These are phyloP conservation scores for Myotis pilosus DNA, from an alignment of 2,797 vertebrate genomes.

Conservation along the genomic window DNA sequence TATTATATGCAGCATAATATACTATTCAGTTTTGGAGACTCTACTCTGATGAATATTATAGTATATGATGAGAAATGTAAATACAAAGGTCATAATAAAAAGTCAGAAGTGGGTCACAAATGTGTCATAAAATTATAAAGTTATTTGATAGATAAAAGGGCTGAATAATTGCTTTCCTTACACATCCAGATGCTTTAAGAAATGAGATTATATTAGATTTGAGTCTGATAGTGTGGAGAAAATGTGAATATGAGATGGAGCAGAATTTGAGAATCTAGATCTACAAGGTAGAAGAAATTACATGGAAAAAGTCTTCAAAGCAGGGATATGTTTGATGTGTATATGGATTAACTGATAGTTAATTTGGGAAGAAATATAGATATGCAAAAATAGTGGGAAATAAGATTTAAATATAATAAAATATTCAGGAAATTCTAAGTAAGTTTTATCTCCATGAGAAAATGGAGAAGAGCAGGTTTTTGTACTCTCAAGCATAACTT, in stretches of 20 bases:
- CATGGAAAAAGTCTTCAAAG: not conserved
- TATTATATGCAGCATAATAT: not conserved
- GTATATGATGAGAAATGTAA: not conserved
- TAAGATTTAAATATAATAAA: not conserved
- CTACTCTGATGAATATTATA: not conserved
- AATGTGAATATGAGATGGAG: not conserved
- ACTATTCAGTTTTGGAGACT: not conserved
- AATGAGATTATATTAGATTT: not conserved
- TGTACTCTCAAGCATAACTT: not conserved
- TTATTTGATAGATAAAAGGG: not conserved
- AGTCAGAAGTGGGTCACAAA: not conserved
- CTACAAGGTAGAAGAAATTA: not conserved
- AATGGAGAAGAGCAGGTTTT: not conserved
- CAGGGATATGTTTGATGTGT: not conserved
- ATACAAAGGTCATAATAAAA: not conserved
- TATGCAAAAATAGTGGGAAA: not conserved
- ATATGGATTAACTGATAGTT: not conserved
- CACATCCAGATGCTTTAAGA: not conserved
- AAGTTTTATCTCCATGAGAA: not conserved
- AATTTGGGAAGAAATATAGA: not conserved
- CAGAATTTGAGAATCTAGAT: not conserved
- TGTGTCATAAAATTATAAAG: not conserved
- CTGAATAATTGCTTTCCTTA: not conserved
- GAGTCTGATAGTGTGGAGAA: not conserved
- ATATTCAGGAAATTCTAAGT: not conserved